Conservation (phyloP, 2,888 invertebrate species). For the Agonopterix heracliana region DNA sequence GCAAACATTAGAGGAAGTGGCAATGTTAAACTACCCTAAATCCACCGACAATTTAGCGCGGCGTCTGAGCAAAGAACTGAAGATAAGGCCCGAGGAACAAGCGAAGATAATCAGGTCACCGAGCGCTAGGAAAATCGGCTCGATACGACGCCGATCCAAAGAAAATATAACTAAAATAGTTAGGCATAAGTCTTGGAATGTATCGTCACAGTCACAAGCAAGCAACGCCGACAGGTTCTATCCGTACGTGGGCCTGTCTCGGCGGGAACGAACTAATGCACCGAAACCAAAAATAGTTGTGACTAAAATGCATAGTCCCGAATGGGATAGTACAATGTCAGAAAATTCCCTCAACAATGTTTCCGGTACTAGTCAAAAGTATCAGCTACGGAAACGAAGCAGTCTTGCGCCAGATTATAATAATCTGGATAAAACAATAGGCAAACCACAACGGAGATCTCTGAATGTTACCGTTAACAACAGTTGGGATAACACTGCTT, state of each 20-base stretch:
- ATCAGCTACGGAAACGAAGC: slow-evolving; percentile 48
- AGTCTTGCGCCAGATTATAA: slow-evolving; percentile 52
- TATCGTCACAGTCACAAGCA: slow-evolving; percentile 58
- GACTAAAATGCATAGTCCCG: slow-evolving; percentile 33
- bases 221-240: slow-evolving; percentile 64
- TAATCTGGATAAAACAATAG: slow-evolving; percentile 48
- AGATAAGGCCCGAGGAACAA: slow-evolving; percentile 82
- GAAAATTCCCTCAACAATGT: slow-evolving; percentile 43
- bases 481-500: slow-evolving; percentile 43
- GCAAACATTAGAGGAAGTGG: slow-evolving; percentile 82
- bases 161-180: slow-evolving; percentile 76
- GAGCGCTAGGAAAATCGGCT: slow-evolving; percentile 88
- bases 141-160: slow-evolving; percentile 82
- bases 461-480: slow-evolving; percentile 45
- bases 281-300: slow-evolving; percentile 40
- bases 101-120: slow-evolving; percentile 85
- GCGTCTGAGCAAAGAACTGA: slow-evolving; percentile 82
- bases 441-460: slow-evolving; percentile 50
- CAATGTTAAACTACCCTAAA: slow-evolving; percentile 77
- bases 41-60: slow-evolving; percentile 81
- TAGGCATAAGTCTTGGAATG: slow-evolving; percentile 81
- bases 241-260: slow-evolving; percentile 70
- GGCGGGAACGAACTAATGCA: slow-evolving; percentile 55
- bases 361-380: slow-evolving; percentile 47
- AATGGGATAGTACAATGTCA: slow-evolving; percentile 48